A percentile compares a stretch with the other conserved stretches of the same genome.
phyloP scores from a whole-genome alignment of 64 coral and sea anemone species.

The Pocillopora damicornis region DNA sequence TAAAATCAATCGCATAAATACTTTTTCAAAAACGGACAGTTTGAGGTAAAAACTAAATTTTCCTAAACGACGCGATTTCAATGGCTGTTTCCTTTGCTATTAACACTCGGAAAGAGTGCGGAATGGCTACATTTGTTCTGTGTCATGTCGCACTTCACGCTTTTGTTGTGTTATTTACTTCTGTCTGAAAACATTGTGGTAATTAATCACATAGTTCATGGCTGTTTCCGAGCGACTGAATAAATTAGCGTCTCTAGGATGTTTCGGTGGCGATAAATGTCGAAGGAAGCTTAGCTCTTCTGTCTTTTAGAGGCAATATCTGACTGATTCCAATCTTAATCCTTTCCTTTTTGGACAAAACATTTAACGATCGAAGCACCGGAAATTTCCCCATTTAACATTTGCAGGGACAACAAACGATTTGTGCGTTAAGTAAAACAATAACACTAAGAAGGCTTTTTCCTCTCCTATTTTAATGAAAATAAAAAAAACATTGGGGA shows the following conservation, averaged over 20 bases:
- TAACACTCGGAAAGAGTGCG: constrained; percentile 32
- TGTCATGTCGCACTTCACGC: constrained; percentile 34
- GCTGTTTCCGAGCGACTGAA: constrained; percentile 87
- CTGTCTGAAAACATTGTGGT: constrained; percentile 55
- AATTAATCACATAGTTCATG: constrained; percentile 63
- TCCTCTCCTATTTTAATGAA: background rate
- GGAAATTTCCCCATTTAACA: background rate
- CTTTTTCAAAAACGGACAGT: background rate
- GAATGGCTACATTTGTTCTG: constrained; percentile 34
- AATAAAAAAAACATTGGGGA: constrained; percentile 1
- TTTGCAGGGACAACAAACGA: background rate
- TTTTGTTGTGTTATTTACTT: constrained; percentile 49
- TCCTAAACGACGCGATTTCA: background rate
- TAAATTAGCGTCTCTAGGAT: constrained; percentile 80
- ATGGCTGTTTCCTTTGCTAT: constrained; percentile 1
- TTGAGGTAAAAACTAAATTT: constrained; percentile 6
- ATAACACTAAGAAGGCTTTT: constrained; percentile 1
- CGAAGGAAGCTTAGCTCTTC: constrained; percentile 15
- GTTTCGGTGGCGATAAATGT: background rate
- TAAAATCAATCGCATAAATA: background rate
- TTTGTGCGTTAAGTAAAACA: constrained; percentile 10
- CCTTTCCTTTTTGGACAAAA: background rate
- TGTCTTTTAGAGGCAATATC: background rate
- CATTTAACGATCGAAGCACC: background rate
- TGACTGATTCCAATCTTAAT: background rate